phyloP scores from a whole-genome alignment of 2,888 invertebrate genomes.

The Bibio marci region DNA sequence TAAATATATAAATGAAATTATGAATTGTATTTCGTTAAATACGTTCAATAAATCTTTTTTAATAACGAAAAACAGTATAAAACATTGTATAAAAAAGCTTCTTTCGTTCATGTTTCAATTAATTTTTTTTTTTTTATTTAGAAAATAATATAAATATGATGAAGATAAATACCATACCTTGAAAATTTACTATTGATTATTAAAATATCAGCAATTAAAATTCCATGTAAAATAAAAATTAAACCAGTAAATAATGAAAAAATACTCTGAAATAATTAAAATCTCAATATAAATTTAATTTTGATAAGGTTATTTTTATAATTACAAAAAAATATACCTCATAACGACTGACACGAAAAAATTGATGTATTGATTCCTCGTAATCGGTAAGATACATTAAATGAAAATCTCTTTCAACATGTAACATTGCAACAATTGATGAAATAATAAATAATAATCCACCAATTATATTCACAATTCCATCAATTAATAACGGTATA shows the following conservation, averaged over 20 bases:
- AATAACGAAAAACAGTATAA: no score
- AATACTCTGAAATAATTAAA: conserved; percentile 4
- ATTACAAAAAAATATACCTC: conserved; percentile 11
- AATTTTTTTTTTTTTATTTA: no score
- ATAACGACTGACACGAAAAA: conserved; percentile 15
- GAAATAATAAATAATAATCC: conserved; percentile 12
- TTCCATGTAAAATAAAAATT: conserved; percentile 3
- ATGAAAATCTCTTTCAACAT: conserved; percentile 17
- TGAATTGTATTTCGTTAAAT: no score
- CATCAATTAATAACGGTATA: conserved; percentile 13
- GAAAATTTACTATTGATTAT: no score
- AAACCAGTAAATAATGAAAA: conserved; percentile 1
- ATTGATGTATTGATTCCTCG: conserved; percentile 14
- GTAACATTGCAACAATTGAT: conserved; percentile 16
- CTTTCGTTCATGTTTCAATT: no score
- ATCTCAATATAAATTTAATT: not conserved
- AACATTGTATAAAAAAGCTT: no score
- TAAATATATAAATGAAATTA: no score
- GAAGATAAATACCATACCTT: no score
- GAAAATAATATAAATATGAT: no score
- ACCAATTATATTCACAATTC: conserved; percentile 10
- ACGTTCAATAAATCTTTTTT: no score
- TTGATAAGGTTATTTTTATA: not conserved
- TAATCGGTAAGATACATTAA: conserved; percentile 15
- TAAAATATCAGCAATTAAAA: conserved; percentile 16